Percentiles rank a stretch among this genome's conserved stretches.
Conservation (phyloP, 2,113 vertebrate genomes). For the Egretta garzetta region DNA sequence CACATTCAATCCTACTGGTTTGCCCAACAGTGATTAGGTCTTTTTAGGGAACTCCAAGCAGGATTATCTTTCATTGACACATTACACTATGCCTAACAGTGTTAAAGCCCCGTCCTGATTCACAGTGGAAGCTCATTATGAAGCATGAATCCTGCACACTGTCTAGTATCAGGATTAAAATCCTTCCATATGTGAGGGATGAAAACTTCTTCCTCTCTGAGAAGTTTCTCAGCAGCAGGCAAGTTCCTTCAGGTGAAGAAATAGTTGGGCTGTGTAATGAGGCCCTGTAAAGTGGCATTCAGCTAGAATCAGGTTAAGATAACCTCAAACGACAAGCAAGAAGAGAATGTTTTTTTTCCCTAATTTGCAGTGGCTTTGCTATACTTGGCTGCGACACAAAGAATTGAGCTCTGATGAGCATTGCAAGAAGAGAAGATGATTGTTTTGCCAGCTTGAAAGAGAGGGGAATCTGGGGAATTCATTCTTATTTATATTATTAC, state of each 20-base stretch:
- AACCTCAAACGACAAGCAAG: conserved; percentile 22
- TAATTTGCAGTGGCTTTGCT: conserved; percentile 53
- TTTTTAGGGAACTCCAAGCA: not conserved
- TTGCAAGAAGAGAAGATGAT: conserved; percentile 35
- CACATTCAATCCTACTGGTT: not conserved
- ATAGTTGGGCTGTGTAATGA: not conserved
- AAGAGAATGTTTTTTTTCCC: conserved; percentile 42
- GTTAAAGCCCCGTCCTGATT: conserved; percentile 5
- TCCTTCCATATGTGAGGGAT: not conserved
- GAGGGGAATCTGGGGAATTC: not conserved
- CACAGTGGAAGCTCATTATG: not conserved
- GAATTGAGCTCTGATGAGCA: conserved; percentile 32
- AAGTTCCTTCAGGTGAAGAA: conserved; percentile 31
- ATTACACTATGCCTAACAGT: not conserved
- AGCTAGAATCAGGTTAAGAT: not conserved
- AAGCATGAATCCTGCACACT: not conserved
- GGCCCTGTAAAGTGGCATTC: not conserved
- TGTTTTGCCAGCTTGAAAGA: conserved; percentile 54
- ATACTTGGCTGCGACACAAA: conserved; percentile 30
- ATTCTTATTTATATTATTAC: conserved; percentile 41
- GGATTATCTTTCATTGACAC: not conserved
- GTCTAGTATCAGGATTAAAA: not conserved
- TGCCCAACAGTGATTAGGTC: not conserved
- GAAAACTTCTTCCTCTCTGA: not conserved
- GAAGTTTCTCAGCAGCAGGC: not conserved